These are phyloP conservation scores for human (Homo sapiens) DNA, from an alignment of 2,113 vertebrate genomes.

Conservation along the genomic window DNA sequence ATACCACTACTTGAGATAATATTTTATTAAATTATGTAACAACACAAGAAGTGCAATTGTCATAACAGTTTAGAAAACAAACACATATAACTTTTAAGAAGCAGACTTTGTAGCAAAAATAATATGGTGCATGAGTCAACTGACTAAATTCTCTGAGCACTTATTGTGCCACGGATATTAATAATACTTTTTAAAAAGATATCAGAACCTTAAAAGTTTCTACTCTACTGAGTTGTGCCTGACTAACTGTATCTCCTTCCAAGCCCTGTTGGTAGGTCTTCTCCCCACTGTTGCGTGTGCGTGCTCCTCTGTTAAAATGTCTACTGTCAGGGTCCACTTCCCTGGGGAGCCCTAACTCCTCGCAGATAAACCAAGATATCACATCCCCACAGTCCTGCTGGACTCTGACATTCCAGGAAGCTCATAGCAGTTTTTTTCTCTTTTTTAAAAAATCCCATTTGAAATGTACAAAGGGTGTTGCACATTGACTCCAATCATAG, in stretches of 20 bases:
- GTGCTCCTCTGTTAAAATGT: background rate
- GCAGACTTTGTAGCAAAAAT: background rate
- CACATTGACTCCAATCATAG: background rate
- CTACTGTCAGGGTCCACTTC: background rate
- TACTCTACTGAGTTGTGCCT: background rate
- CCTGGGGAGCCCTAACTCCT: background rate
- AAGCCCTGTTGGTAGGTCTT: rapidly evolving
- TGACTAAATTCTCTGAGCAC: background rate
- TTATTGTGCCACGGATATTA: background rate
- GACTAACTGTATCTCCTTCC: rapidly evolving
- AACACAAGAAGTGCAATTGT: background rate
- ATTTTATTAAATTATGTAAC: background rate
- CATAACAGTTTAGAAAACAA: background rate
- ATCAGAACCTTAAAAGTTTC: background rate
- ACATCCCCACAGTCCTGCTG: background rate
- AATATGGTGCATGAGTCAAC: background rate
- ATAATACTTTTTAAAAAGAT: background rate
- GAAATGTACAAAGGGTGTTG: background rate
- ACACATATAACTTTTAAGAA: background rate
- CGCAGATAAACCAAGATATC: background rate
- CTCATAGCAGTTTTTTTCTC: background rate
- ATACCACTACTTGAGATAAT: background rate
- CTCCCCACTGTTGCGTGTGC: rapidly evolving
- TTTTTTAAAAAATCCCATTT: background rate
- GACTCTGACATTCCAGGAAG: background rate